Percentiles rank a stretch among this genome's conserved stretches.
phyloP scores from a whole-genome alignment of 2,113 vertebrate genomes.

The Channa maculata region DNA sequence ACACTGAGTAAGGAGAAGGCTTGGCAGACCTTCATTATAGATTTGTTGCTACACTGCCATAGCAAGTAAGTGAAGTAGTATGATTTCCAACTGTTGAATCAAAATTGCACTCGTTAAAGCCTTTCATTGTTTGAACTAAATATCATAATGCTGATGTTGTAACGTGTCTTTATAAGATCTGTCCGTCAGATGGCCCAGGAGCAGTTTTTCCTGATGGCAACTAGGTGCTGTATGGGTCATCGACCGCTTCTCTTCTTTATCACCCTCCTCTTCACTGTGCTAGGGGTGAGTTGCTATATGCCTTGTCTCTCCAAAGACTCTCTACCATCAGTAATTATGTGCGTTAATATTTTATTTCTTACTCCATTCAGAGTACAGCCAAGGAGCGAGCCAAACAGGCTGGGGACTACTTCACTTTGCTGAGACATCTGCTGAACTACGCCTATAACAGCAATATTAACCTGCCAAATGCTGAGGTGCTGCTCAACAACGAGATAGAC shows the following conservation, averaged over 20 bases:
- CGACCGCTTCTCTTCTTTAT: conserved; percentile 98
- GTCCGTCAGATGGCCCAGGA: conserved; percentile 99
- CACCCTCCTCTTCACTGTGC: conserved; percentile 97
- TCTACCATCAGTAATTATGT: not conserved
- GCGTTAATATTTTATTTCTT: not conserved
- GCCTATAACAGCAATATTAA: conserved; percentile 99
- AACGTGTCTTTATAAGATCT: conserved; percentile 81
- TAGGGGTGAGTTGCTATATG: conserved; percentile 80
- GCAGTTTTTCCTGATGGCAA: conserved; percentile 99
- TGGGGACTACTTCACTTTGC: conserved; percentile 96
- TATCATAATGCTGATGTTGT: not conserved
- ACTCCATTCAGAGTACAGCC: conserved; percentile 90
- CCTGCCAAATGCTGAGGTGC: conserved; percentile 98
- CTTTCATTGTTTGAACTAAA: not conserved
- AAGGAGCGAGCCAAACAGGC: conserved; percentile 97
- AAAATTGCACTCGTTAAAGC: not conserved
- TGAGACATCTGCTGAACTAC: conserved; percentile 97
- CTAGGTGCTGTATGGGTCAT: conserved; percentile 98
- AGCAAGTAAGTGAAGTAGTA: conserved; percentile 90
- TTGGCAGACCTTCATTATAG: conserved; percentile 99
- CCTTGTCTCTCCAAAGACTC: not conserved
- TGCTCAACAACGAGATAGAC: conserved; percentile 99
- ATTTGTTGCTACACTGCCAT: conserved; percentile 97
- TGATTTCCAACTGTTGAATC: not conserved
- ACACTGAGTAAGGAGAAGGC: conserved; percentile 99